Evolutionary conservation across 2,888 invertebrate genomes (phyloP).

Genomic region (Drosophila merina): DNA sequence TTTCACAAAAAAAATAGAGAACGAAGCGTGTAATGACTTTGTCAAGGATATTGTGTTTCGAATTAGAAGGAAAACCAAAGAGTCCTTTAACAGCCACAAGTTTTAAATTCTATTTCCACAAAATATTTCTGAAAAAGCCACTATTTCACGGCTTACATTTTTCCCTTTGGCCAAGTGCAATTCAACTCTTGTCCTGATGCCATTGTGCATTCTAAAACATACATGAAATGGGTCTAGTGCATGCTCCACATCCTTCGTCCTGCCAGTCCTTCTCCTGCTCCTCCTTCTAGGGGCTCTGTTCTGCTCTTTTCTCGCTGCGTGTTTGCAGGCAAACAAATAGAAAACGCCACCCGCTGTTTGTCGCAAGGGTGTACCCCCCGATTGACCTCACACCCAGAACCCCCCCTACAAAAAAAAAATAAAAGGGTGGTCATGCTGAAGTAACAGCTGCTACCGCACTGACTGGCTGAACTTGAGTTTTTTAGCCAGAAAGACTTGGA

Average conservation of each 20-base stretch:
- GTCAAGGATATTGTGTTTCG: slow-evolving; percentile 36
- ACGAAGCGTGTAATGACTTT: slow-evolving; percentile 36
- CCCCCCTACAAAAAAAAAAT: background rate
- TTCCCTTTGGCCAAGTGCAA: slow-evolving; percentile 34
- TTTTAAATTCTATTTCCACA: too few species aligned
- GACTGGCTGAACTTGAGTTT: slow-evolving; percentile 67
- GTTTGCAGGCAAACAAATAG: slow-evolving; percentile 63
- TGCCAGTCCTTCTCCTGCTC: slow-evolving; percentile 45
- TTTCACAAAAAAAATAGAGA: background rate
- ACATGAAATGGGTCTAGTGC: slow-evolving; percentile 65
- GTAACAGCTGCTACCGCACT: slow-evolving; percentile 39
- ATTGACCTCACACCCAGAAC: slow-evolving; percentile 12
- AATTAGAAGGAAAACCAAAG: background rate
- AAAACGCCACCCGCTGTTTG: slow-evolving; percentile 49
- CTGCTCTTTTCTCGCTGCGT: slow-evolving; percentile 27
- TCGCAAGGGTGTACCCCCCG: slow-evolving; percentile 32
- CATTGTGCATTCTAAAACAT: slow-evolving; percentile 14
- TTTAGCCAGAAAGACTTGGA: slow-evolving; percentile 55
- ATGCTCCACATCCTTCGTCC: slow-evolving; percentile 57
- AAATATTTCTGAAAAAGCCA: too few species aligned
- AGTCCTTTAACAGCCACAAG: too few species aligned
- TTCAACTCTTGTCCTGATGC: slow-evolving; percentile 12
- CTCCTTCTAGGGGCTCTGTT: slow-evolving; percentile 38
- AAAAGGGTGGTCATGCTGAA: slow-evolving; percentile 31
- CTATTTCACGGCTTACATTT: slow-evolving; percentile 15